phyloP scores from a whole-genome alignment of 1,140 invertebrate genomes.

The Prorops nasuta region DNA sequence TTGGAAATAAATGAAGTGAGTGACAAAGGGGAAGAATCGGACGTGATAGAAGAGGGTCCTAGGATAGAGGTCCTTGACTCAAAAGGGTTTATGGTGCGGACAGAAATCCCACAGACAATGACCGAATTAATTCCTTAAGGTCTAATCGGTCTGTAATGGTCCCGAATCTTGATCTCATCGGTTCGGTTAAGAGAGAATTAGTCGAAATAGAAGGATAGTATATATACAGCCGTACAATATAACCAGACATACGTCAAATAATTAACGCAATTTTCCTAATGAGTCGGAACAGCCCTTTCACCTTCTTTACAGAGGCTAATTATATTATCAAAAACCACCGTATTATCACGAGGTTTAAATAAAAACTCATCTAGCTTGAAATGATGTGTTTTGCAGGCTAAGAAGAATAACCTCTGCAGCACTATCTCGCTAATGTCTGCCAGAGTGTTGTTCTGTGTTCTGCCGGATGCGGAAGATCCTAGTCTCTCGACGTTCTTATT shows the following conservation, averaged over 20 bases:
- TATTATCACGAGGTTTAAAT: too few relatives aligned
- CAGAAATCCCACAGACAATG: slow-evolving; percentile 45
- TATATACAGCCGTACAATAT: too few relatives aligned
- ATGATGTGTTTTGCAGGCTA: too few relatives aligned
- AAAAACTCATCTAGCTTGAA: too few relatives aligned
- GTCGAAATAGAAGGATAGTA: slow-evolving; percentile 18
- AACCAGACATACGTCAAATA: slow-evolving; percentile 22
- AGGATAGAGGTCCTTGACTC: slow-evolving; percentile 31
- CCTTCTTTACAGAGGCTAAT: too few relatives aligned
- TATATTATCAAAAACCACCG: too few relatives aligned
- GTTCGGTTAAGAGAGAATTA: slow-evolving; percentile 22
- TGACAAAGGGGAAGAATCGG: slow-evolving; percentile 13
- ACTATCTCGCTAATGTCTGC: too few relatives aligned
- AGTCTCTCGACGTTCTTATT: too few relatives aligned
- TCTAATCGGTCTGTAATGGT: slow-evolving; percentile 46
- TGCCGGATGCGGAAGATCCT: too few relatives aligned
- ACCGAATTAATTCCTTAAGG: slow-evolving; percentile 45
- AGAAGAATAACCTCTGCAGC: too few relatives aligned
- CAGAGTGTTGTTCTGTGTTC: too few relatives aligned
- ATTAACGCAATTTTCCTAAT: slow-evolving; percentile 25
- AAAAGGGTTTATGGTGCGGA: slow-evolving; percentile 49
- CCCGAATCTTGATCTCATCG: slow-evolving; percentile 28
- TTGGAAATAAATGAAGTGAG: slow-evolving; percentile 28
- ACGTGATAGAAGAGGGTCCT: slow-evolving; percentile 18
- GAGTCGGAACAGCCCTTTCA: too few relatives aligned